Conservation (phyloP, 2,113 vertebrate genomes). For the Peromyscus polionotus region DNA sequence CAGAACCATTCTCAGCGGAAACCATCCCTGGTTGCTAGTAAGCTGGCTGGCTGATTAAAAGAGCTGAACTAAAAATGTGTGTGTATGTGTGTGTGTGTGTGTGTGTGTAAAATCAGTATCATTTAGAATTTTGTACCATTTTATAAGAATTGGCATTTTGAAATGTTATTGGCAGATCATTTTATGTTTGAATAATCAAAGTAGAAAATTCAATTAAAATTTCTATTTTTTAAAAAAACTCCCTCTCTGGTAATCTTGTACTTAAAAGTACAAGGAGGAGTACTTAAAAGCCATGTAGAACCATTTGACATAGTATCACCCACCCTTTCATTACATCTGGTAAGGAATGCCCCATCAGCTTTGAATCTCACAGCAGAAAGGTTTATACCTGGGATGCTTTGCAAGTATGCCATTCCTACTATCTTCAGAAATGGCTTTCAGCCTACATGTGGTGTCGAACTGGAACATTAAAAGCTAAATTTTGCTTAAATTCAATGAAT, state of each 20-base stretch:
- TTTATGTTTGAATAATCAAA: not conserved
- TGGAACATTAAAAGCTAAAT: not conserved
- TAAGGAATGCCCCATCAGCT: not conserved
- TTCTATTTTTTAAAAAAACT: not conserved
- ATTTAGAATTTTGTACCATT: not conserved
- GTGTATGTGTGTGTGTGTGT: too few relatives aligned
- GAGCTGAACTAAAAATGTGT: conserved; percentile 82
- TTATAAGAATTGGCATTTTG: not conserved
- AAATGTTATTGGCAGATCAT: not conserved
- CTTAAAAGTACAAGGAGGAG: too few relatives aligned
- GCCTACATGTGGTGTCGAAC: not conserved
- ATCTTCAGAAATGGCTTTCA: not conserved
- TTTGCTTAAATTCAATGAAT: not conserved
- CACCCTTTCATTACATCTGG: not conserved
- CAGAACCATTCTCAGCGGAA: conserved; percentile 99
- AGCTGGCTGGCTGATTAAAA: conserved; percentile 96
- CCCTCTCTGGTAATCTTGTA: not conserved
- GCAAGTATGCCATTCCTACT: not conserved
- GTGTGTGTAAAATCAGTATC: too few relatives aligned
- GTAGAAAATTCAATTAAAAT: not conserved
- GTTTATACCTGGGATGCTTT: not conserved
- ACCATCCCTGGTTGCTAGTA: conserved; percentile 99
- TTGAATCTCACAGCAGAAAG: not conserved
- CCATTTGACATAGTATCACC: not conserved
- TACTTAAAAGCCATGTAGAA: not conserved